Conservation (phyloP, 2,888 invertebrate species). For the Unio delphinus region DNA sequence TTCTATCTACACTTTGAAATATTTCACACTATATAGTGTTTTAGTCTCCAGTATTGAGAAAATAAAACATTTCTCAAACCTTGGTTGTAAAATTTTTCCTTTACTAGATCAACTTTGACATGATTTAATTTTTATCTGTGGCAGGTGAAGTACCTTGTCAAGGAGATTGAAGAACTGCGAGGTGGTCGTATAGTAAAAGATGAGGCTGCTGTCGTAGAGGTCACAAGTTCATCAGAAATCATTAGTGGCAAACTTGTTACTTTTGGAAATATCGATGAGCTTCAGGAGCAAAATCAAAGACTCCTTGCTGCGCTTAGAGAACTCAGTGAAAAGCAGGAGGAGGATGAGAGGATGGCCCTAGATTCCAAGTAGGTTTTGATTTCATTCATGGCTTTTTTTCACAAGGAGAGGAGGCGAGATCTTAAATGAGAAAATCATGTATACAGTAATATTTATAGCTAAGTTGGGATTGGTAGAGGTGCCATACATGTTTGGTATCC, state of each 20-base stretch:
- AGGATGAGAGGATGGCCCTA: constrained; percentile 78
- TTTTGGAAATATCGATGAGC: constrained; percentile 87
- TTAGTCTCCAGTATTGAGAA: no score
- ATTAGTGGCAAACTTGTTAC: constrained; percentile 90
- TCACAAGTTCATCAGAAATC: constrained; percentile 66
- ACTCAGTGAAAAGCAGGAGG: constrained; percentile 87
- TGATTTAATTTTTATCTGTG: constrained; percentile 1
- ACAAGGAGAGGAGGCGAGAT: not conserved
- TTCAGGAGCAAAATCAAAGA: constrained; percentile 91
- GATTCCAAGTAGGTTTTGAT: constrained; percentile 61
- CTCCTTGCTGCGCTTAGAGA: constrained; percentile 87
- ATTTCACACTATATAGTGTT: no score
- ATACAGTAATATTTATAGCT: no score
- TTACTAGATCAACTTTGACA: not conserved
- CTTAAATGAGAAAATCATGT: not conserved
- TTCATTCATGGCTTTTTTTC: not conserved
- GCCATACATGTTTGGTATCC: no score
- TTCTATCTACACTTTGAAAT: no score
- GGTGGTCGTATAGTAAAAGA: constrained; percentile 74
- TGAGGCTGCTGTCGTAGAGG: constrained; percentile 38
- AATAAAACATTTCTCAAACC: no score
- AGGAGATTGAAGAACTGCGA: constrained; percentile 87
- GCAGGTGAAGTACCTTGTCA: constrained; percentile 81
- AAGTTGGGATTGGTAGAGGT: no score
- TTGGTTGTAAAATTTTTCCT: not conserved